Evolutionary conservation across 2,888 invertebrate species (phyloP).

Genomic region (Augochlorella aurata): DNA sequence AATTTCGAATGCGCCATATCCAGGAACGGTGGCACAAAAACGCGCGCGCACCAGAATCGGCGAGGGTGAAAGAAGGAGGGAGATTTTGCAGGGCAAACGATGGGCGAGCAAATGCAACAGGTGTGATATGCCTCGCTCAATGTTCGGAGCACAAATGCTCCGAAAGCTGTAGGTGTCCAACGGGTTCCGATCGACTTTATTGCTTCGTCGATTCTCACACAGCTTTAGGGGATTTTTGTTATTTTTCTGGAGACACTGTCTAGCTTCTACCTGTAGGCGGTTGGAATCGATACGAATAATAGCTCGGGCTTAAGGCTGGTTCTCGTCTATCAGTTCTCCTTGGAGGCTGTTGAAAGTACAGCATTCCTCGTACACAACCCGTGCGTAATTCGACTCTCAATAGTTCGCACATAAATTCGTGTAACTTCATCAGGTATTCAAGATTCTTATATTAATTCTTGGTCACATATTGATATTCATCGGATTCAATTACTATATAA

Average conservation of each 20-base stretch:
- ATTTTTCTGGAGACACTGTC: background rate
- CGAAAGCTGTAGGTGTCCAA: constrained; percentile 35
- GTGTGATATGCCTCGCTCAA: constrained; percentile 60
- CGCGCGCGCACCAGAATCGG: constrained; percentile 43
- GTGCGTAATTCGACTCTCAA: background rate
- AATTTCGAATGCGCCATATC: constrained; percentile 54
- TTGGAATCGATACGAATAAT: background rate
- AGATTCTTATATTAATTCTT: no score
- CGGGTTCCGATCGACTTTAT: constrained; percentile 10
- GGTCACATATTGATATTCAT: background rate
- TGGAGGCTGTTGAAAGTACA: background rate
- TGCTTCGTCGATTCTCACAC: constrained; percentile 4
- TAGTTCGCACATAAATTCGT: background rate
- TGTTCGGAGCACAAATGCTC: constrained; percentile 52
- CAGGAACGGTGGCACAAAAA: constrained; percentile 30
- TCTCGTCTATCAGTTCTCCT: background rate
- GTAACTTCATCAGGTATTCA: no score
- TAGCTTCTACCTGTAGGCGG: background rate
- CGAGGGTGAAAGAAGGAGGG: constrained; percentile 24
- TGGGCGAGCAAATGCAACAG: constrained; percentile 65
- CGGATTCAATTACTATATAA: background rate
- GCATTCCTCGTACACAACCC: background rate
- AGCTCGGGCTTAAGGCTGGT: background rate
- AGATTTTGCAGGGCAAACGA: constrained; percentile 63
- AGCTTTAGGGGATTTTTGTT: constrained; percentile 1